Evolutionary conservation across 2,797 vertebrate genomes (phyloP), one percentile per base, ranked within the genome.

Genomic region (Acomys russatus): DNA sequence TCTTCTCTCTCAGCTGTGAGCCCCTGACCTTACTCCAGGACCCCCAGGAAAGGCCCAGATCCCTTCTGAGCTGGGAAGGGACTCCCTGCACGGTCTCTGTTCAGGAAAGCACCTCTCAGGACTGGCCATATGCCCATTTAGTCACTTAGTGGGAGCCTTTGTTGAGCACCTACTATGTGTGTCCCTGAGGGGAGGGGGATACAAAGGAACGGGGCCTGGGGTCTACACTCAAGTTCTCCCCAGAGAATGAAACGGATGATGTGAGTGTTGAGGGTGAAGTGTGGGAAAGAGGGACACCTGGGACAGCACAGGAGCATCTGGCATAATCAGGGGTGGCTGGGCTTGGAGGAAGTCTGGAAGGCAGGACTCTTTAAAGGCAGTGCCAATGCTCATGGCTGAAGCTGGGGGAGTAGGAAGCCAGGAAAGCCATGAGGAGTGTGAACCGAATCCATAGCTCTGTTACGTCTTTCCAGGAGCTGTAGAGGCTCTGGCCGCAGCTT

Each of bases 181-280:
- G 59, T 20, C 1, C 0, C 44, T 3, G 56, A 93, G 44, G 14
- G 63, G 64, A 68, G 11, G 51, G 44, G 44, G 44, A 17, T 6
- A 38, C 9, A 66, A 22, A 35, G 66, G 66, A 79, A 2, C 11
- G 56, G 30, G 91, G 51, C 0, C 0, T 30, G 11, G n/a, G 22
- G 28, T 63, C 2, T 0, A 7, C 51, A 20, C 15, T 33, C 23
- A 20, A 28, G 14, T 54, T 56, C 78, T 38, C 92, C 64, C 59
- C 6, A 18, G 63, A n/a, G 4, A 5, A 68, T 49, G 7, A 9
- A 28, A 11, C 0, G 2, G 38, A 61, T 17, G 64, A 11, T 9
- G 5, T 71, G 28, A 3, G 4, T 2, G 1, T 11, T 17, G 15
- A 9, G 28, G 28, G 12, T 35, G 35, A 28, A 0, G n/a, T 22